Evolutionary conservation across 2,113 vertebrate species (phyloP), one percentile per base, ranked within the genome.

Genomic region (Callospermophilus lateralis): DNA sequence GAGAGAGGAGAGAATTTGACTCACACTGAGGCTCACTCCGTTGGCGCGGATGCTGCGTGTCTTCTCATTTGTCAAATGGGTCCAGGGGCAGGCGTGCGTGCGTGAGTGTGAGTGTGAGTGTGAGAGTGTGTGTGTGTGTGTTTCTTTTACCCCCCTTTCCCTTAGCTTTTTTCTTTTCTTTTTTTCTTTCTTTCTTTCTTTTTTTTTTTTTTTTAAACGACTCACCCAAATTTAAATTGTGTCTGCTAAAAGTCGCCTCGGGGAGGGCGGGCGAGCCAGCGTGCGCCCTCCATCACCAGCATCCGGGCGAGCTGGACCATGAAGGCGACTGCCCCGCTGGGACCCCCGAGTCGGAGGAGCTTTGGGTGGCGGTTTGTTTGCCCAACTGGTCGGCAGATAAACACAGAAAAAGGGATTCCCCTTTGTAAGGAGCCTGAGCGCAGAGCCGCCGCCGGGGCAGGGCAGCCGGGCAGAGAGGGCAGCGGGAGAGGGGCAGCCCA

Each of bases 31-130:
- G 97, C 97, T 98, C 98, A 98, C 98, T 97, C 98, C 97, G 96
- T 97, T 97, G 98, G 97, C 98, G 97, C 97, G 97, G 99, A 98
- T 98, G 98, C 98, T 98, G 98, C 97, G 92, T 93, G 96, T 97
- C 97, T 98, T 98, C 98, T 99, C 99, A 99, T 99, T 99, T 99
- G 98, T 99, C 99, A 98, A 98, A 98, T 98, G 98, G 98, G 98
- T 99, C 98, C 98, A 98, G 98, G 98, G 98, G 98, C 58, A 95
- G 89, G 83, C 6, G 97, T 98, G 72, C 37, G 6, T 5, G 22
- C n/a, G n/a, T n/a, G n/a, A n/a, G 42, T 6, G 42, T 6, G 42
- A 1, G 42, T 42, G 42, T 42, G 42, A 5, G 42, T 6, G 42
- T 1, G 42, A 1, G 42, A 6, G 42, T 42, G 42, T 42, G 5